These are phyloP conservation scores for Falco cherrug DNA, from an alignment of 2,797 vertebrate genomes.

Conservation along the genomic window DNA sequence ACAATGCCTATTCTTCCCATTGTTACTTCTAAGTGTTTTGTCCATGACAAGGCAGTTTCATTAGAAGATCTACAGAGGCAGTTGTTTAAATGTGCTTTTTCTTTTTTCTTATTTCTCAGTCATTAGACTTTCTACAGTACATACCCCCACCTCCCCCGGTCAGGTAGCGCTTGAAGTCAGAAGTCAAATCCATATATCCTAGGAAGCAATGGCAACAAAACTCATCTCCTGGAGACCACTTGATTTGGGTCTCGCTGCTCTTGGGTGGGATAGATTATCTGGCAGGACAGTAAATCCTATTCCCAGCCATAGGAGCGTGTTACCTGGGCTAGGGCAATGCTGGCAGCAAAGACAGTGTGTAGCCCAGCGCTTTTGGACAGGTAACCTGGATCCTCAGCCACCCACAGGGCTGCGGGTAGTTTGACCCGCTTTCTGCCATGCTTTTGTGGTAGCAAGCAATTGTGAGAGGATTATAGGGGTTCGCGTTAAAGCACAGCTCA, in stretches of 20 bases:
- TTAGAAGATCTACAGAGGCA: conserved; percentile 40
- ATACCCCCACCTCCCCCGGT: neutral
- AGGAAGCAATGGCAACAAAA: neutral
- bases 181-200: neutral
- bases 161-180: neutral
- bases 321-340: neutral
- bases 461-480: neutral
- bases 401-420: neutral
- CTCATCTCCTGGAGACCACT: neutral
- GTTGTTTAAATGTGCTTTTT: conserved; percentile 48
- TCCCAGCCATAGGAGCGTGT: neutral
- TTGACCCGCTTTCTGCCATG: neutral
- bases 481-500: neutral
- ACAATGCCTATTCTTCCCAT: conserved; percentile 83
- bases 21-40: conserved; percentile 70
- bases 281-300: neutral
- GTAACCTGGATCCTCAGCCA: neutral
- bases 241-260: neutral
- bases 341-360: neutral
- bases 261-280: neutral
- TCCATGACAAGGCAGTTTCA: conserved; percentile 61
- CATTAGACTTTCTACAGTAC: conserved; percentile 25
- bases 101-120: neutral
- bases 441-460: neutral
- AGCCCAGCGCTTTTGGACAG: neutral